phyloP scores from a whole-genome alignment of 92 coral and sea anemone species.

The Anthopleura xanthogrammica region DNA sequence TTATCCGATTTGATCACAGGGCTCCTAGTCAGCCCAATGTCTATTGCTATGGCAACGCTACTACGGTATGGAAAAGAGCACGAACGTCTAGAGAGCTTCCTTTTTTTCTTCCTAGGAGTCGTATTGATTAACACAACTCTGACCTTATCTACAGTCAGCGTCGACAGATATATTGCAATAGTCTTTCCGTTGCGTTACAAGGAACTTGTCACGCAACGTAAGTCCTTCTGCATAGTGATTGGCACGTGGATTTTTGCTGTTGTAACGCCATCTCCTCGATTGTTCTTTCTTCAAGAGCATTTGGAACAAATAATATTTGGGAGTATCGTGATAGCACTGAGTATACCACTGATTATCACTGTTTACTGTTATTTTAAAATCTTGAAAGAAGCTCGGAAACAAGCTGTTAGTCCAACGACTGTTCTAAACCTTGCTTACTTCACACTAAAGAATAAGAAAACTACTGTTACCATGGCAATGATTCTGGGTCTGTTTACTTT shows the following conservation, averaged over 20 bases:
- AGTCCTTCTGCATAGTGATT: not conserved
- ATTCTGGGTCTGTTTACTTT: not conserved
- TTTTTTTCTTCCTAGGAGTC: not conserved
- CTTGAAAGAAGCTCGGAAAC: not conserved
- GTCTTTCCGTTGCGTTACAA: not conserved
- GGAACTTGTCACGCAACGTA: not conserved
- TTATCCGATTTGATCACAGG: not conserved
- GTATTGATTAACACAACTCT: not conserved
- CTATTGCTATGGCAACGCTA: not conserved
- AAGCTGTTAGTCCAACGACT: not conserved
- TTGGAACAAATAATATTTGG: not conserved
- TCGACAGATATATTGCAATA: not conserved
- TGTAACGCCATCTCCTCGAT: not conserved
- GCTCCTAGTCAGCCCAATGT: not conserved
- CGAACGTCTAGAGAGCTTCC: not conserved
- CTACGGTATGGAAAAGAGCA: not conserved
- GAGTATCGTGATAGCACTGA: not conserved
- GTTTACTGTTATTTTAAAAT: not conserved
- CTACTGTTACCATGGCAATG: not conserved
- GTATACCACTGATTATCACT: not conserved
- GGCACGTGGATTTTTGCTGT: not conserved
- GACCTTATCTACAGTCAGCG: conserved; percentile 1
- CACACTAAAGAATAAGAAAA: not conserved
- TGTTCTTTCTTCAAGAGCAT: not conserved
- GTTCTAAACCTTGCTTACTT: not conserved